These are phyloP conservation scores for Euproctis similis DNA, from an alignment of 2,888 invertebrate species.

Conservation along the genomic window DNA sequence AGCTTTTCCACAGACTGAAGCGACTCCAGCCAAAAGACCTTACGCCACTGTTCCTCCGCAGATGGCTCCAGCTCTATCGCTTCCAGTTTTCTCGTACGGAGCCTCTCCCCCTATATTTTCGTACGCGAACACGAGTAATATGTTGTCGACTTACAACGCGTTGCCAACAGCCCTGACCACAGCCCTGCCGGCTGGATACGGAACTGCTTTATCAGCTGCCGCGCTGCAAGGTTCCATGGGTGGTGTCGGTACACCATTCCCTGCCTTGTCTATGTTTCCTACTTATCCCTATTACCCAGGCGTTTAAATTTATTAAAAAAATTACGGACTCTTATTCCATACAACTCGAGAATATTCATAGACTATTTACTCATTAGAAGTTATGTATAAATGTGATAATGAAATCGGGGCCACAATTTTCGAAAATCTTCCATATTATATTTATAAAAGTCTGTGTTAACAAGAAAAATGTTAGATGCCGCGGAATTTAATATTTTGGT, in stretches of 20 bases:
- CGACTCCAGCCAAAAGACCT: slow-evolving; percentile 65
- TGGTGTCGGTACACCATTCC: slow-evolving; percentile 39
- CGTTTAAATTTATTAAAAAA: slow-evolving; percentile 17
- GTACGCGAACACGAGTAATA: slow-evolving; percentile 53
- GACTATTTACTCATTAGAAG: no score
- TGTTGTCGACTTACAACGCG: slow-evolving; percentile 51
- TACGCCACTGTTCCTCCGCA: slow-evolving; percentile 50
- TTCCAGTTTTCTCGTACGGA: slow-evolving; percentile 74
- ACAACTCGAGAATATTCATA: no score
- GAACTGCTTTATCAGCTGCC: slow-evolving; percentile 44
- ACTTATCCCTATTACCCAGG: slow-evolving; percentile 45
- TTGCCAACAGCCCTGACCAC: slow-evolving; percentile 42
- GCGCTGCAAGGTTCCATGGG: slow-evolving; percentile 36
- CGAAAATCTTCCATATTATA: no score
- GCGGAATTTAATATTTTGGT: no score
- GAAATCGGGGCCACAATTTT: no score
- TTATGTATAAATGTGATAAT: no score
- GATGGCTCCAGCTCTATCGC: slow-evolving; percentile 50
- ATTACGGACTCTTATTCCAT: no score
- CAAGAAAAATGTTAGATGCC: no score
- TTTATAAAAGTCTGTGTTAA: no score
- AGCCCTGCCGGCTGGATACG: slow-evolving; percentile 51
- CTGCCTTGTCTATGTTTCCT: slow-evolving; percentile 50
- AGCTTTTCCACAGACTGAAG: slow-evolving; percentile 77
- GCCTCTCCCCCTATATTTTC: slow-evolving; percentile 58